Evolutionary conservation across 2,797 vertebrate species (phyloP).

Genomic region (Yasuhikotakia modesta): DNA sequence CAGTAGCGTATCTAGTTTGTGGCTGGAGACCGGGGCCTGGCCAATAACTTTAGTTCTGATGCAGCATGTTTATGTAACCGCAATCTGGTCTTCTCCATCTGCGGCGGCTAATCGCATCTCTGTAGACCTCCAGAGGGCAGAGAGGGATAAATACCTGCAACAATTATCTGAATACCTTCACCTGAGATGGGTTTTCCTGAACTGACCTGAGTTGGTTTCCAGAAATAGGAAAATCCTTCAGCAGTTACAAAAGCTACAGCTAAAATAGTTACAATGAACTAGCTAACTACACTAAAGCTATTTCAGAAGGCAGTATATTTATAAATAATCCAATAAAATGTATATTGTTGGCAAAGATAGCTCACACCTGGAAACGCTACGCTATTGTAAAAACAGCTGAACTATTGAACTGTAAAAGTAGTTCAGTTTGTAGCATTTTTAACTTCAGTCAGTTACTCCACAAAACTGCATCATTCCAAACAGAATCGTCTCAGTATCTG

Average conservation of each 20-base stretch:
- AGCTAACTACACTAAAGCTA: too few relatives aligned
- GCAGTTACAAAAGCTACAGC: background rate
- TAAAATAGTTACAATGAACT: too few relatives aligned
- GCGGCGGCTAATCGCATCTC: constrained; percentile 30
- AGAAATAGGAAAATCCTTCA: constrained; percentile 22
- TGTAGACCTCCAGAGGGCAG: constrained; percentile 20
- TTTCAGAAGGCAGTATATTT: too few relatives aligned
- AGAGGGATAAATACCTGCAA: constrained; percentile 31
- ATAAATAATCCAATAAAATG: too few relatives aligned
- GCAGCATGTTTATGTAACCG: constrained; percentile 46
- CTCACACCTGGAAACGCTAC: too few relatives aligned
- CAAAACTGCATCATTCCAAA: background rate
- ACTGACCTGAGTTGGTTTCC: constrained; percentile 6
- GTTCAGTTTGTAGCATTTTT: background rate
- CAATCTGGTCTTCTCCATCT: constrained; percentile 46
- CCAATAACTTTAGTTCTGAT: constrained; percentile 5
- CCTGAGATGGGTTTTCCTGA: constrained; percentile 22
- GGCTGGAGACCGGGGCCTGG: background rate
- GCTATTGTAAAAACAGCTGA: too few relatives aligned
- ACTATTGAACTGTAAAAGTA: too few relatives aligned
- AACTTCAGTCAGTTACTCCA: background rate
- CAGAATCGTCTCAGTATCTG: constrained; percentile 9
- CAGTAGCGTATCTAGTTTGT: constrained; percentile 5
- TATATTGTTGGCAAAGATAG: too few relatives aligned
- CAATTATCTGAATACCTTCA: constrained; percentile 11